phyloP scores from a whole-genome alignment of 2,797 vertebrate species.

The Hephaestus fuliginosus region DNA sequence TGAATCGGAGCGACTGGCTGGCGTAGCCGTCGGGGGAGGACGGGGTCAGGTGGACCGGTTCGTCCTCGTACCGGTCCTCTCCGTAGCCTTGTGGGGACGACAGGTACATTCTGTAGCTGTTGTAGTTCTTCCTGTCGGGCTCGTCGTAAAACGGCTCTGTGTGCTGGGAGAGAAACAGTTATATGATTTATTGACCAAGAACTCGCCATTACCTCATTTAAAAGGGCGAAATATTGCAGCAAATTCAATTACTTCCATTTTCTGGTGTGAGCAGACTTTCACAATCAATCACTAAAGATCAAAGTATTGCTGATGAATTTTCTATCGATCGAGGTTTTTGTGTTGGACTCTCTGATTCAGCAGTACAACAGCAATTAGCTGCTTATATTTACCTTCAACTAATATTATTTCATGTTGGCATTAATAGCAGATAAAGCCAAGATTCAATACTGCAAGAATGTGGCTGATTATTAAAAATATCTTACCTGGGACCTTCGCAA shows the following conservation, averaged over 20 bases:
- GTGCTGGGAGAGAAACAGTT: conserved; percentile 80
- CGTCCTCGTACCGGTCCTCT: conserved; percentile 93
- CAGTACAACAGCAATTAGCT: no score
- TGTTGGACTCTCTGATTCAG: no score
- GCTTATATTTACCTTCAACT: no score
- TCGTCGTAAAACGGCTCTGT: conserved; percentile 95
- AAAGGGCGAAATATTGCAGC: background rate
- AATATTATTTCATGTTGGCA: no score
- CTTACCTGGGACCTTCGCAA: conserved; percentile 92
- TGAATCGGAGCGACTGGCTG: conserved; percentile 91
- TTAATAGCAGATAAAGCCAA: background rate
- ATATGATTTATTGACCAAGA: background rate
- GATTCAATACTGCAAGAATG: no score
- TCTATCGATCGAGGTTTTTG: no score
- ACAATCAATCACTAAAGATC: no score
- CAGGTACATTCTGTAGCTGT: conserved; percentile 93
- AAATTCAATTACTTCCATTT: background rate
- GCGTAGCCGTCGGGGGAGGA: conserved; percentile 90
- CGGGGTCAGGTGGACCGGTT: conserved; percentile 90
- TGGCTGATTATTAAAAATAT: background rate
- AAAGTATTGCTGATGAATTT: no score
- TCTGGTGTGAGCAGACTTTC: no score
- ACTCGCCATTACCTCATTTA: background rate
- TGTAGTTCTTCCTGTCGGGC: conserved; percentile 92
- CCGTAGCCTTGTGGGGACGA: conserved; percentile 95